Base-by-base conservation (phyloP, 2,888 invertebrate species). In the Yponomeuta sedellus region DNA sequence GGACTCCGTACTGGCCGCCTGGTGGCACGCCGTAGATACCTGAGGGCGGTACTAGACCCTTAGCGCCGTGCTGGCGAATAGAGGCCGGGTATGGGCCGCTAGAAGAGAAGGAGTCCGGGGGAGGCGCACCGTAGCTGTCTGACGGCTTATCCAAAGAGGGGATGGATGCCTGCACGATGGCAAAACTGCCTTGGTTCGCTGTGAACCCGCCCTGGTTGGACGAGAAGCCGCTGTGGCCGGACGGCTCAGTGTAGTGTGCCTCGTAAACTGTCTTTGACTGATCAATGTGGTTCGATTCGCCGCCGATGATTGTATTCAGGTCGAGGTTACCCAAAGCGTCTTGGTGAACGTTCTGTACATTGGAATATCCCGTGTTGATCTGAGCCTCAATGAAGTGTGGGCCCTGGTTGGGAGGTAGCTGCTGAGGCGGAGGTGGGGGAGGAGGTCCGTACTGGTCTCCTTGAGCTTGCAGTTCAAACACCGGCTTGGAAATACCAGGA, bases 21-120 rank as follows among this genome's bases (percentile, higher is more conserved):
- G 92, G 92, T 39, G 93, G 93, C 0, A 93, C 92, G 0, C 94
- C 94, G 73, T 94, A 94, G 19, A 92, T 75, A 1, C 93, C 93
- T 67, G 93, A 93, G 2, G 94, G 93, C 1, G 94, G 92, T 10
- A 92, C 81, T n/a, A 93, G 77, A 0, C 93, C 93, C 76, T 90
- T 90, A 52, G 86, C 87, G 1, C 90, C 88, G 44, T 88, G 85
- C 52, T 90, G 90, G 67, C 91, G 78, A 11, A 81, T 62, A 0
- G 88, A 85, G 0, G 77, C 69, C 0, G 86, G 82, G 57, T 87
- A 88, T 0, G 80, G 85, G 3, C 86, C 88, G 28, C 74, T 77
- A 0, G 92, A 78, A 0, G 80, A 88, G 62, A 86, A 83, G 0
- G 92, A 90, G 16, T 92, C 92, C 44, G 75, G 68, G 2, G 88